A percentile compares a stretch with the other conserved stretches of the same genome.
Evolutionary conservation across 2,113 vertebrate genomes (phyloP).

Genomic region (Mustelus asterias): DNA sequence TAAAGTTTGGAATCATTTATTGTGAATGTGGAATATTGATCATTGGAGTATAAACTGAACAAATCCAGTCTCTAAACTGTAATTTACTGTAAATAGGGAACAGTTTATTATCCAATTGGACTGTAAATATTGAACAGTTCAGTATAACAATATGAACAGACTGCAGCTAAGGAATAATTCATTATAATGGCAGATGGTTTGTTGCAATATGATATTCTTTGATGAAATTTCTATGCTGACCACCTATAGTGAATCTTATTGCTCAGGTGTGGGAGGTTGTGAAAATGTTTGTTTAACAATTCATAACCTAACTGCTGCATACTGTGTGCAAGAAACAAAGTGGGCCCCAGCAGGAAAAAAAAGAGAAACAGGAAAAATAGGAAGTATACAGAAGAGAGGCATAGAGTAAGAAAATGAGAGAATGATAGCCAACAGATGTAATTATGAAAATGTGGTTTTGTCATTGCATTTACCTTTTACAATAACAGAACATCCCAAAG

Average conservation of each 20-base stretch:
- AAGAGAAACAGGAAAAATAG: not conserved
- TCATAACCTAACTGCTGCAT: not conserved
- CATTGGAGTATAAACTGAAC: not conserved
- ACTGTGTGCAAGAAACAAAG: not conserved
- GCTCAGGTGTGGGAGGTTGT: not conserved
- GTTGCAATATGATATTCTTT: not conserved
- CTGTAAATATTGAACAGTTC: constrained; percentile 7
- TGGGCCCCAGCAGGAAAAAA: not conserved
- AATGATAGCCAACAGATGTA: not conserved
- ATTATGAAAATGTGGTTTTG: not conserved
- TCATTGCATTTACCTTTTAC: not conserved
- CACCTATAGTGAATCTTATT: not conserved
- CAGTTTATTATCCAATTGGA: not conserved
- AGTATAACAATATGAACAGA: not conserved
- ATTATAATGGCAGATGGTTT: not conserved
- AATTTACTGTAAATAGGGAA: not conserved
- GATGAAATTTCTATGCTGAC: not conserved
- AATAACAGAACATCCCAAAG: not conserved
- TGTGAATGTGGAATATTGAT: not conserved
- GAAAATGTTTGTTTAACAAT: constrained; percentile 13
- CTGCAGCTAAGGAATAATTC: not conserved
- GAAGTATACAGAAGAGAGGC: not conserved
- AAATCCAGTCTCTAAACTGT: not conserved
- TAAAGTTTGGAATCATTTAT: not conserved
- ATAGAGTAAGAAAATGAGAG: not conserved